Conservation (phyloP, 2,113 vertebrate species). For the Saccopteryx leptura region DNA sequence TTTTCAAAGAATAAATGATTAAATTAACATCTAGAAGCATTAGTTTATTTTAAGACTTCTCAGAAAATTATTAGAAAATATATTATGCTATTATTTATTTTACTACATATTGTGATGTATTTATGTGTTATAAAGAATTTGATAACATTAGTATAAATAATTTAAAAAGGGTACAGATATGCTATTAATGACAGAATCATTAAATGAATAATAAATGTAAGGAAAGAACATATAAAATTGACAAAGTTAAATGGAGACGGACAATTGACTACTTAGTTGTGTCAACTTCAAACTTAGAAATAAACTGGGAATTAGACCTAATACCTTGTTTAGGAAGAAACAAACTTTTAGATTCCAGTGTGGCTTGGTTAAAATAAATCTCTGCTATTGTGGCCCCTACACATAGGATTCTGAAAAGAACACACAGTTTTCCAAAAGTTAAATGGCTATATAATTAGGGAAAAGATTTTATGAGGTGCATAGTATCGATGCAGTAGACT, state of each 20-base stretch:
- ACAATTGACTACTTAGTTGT: not conserved
- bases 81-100: slow-evolving; percentile 27
- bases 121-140: slow-evolving; percentile 36
- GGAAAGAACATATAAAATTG: not conserved
- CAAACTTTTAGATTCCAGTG: not conserved
- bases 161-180: not conserved
- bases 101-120: not conserved
- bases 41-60: slow-evolving; percentile 51
- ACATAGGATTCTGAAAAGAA: not conserved
- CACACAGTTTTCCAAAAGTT: not conserved
- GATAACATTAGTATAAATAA: slow-evolving; percentile 26
- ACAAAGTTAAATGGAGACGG: not conserved
- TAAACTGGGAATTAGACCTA: not conserved
- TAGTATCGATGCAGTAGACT: not conserved
- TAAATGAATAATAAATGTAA: not conserved
- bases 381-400: not conserved
- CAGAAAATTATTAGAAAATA: not conserved
- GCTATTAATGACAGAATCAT: not conserved
- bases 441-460: not conserved
- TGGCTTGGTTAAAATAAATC: not conserved
- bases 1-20: slow-evolving; percentile 17
- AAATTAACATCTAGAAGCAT: slow-evolving; percentile 57
- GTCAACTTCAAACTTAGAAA: not conserved
- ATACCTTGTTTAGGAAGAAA: not conserved
- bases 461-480: not conserved